Conservation (phyloP, 2,888 invertebrate genomes). For the Amphipoea oculea region DNA sequence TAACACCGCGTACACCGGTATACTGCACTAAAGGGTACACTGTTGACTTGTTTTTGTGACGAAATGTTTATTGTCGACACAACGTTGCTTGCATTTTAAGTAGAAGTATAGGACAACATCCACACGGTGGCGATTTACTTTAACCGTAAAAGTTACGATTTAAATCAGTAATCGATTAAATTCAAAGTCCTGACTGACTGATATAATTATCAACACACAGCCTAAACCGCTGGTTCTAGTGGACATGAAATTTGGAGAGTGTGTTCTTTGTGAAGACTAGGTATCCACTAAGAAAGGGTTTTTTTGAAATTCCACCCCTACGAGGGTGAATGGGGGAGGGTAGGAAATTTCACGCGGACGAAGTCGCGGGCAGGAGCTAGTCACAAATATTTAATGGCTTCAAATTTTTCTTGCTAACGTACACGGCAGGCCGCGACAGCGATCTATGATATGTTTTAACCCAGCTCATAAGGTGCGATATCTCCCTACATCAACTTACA, state of each 20-base stretch:
- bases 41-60: slow-evolving; percentile 70
- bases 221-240: too few species aligned
- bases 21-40: slow-evolving; percentile 66
- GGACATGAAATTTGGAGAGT: too few species aligned
- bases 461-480: background rate
- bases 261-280: too few species aligned
- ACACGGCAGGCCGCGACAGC: background rate
- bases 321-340: too few species aligned
- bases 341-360: too few species aligned
- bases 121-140: background rate
- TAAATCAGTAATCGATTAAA: background rate
- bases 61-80: slow-evolving; percentile 67
- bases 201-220: too few species aligned
- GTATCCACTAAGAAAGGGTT: too few species aligned
- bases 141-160: background rate
- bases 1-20: slow-evolving; percentile 65
- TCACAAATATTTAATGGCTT: background rate
- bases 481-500: slow-evolving; percentile 5
- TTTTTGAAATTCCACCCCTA: too few species aligned
- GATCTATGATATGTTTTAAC: background rate
- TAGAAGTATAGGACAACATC: too few species aligned
- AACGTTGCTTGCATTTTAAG: slow-evolving; percentile 52
- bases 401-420: background rate
- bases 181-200: too few species aligned
- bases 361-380: too few species aligned